Conservation (phyloP, 2,888 invertebrate genomes). For the Zaprionus bogoriensis region DNA sequence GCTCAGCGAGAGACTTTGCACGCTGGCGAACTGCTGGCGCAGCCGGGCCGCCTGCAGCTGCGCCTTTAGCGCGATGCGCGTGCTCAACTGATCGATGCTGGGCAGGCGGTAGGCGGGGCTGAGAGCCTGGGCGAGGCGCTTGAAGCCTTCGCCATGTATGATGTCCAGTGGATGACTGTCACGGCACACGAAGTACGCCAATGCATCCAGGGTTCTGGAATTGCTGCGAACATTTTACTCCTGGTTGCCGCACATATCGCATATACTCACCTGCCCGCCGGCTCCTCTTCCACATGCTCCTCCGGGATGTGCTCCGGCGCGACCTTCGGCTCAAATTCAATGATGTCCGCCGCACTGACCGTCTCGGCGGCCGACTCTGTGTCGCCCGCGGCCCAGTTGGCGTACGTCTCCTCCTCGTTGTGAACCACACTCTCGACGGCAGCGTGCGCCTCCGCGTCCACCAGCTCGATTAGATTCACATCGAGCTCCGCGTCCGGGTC, state of each 20-base stretch:
- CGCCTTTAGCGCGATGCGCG: constrained; percentile 26
- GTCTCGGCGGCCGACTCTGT: constrained; percentile 40
- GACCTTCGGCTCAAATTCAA: constrained; percentile 56
- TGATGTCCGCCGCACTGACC: constrained; percentile 46
- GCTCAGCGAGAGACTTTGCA: constrained; percentile 39
- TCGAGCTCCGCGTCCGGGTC: constrained; percentile 6
- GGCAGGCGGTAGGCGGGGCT: constrained; percentile 36
- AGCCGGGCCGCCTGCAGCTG: constrained; percentile 17
- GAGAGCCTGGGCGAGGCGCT: constrained; percentile 23
- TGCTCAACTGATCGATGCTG: constrained; percentile 22
- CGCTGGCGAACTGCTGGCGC: constrained; percentile 17
- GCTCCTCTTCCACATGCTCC: constrained; percentile 11
- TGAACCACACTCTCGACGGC: constrained; percentile 26
- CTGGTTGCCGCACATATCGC: background rate
- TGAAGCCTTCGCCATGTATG: constrained; percentile 48
- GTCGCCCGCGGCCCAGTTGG: constrained; percentile 28
- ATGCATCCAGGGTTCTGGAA: constrained; percentile 6
- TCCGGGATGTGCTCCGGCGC: constrained; percentile 23
- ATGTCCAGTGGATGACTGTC: constrained; percentile 40
- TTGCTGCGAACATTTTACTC: constrained; percentile 6
- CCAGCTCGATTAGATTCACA: constrained; percentile 40
- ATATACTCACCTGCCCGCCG: constrained; percentile 4
- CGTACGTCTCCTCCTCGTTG: constrained; percentile 39
- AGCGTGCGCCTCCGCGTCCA: constrained; percentile 33
- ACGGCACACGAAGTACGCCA: constrained; percentile 53